phyloP scores from a whole-genome alignment of 2,888 invertebrate genomes.

The Ophioninae sp. region DNA sequence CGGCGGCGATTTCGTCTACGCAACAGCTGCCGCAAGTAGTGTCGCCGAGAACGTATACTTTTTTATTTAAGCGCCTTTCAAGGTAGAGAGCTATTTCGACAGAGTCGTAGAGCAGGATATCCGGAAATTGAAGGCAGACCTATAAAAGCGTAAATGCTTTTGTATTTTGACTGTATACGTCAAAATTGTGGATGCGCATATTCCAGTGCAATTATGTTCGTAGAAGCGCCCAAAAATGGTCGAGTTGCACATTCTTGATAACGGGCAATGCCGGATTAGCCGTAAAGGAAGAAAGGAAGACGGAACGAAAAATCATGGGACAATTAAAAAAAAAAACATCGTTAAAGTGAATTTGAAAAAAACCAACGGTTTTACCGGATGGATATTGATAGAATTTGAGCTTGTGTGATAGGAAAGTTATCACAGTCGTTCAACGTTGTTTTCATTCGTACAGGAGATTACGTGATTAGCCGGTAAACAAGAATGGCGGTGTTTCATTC shows the following conservation, averaged over 20 bases:
- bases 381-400: not conserved
- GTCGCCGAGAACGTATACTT: slow-evolving; percentile 92
- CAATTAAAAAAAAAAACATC: too few relatives aligned
- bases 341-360: not conserved
- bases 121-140: slow-evolving; percentile 97
- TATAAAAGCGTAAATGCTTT: slow-evolving; percentile 78
- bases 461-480: slow-evolving; percentile 49
- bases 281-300: too few relatives aligned
- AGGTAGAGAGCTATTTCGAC: slow-evolving; percentile 84
- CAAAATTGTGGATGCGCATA: not conserved
- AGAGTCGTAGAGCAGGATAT: slow-evolving; percentile 88
- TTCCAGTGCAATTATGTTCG: not conserved
- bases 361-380: not conserved
- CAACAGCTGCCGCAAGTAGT: slow-evolving; percentile 97
- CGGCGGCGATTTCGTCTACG: slow-evolving; percentile 93
- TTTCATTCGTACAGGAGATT: slow-evolving; percentile 29
- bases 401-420: not conserved
- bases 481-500: slow-evolving; percentile 54
- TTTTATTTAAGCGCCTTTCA: slow-evolving; percentile 82
- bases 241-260: too few relatives aligned
- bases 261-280: too few relatives aligned
- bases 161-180: not conserved
- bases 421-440: not conserved
- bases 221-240: not conserved
- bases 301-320: too few relatives aligned